phyloP scores from a whole-genome alignment of 2,888 invertebrate genomes.

The Escarpia spicata region DNA sequence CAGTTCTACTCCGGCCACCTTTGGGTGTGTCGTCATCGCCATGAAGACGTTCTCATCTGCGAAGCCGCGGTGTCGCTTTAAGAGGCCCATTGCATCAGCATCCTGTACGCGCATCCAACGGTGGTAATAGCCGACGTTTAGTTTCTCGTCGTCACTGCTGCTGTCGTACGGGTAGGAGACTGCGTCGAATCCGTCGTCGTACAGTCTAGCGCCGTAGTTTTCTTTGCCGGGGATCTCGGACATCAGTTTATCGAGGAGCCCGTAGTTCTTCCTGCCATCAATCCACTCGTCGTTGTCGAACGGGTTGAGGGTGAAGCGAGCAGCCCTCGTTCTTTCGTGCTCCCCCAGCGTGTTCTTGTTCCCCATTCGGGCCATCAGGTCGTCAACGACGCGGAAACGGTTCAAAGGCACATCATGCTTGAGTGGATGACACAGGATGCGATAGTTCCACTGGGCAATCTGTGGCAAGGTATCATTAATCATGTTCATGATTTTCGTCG shows the following conservation, averaged over 20 bases:
- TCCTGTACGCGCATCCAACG: constrained; percentile 40
- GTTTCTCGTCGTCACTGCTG: not conserved
- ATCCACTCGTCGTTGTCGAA: not conserved
- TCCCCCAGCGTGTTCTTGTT: constrained; percentile 31
- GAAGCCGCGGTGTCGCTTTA: constrained; percentile 32
- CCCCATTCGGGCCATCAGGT: constrained; percentile 43
- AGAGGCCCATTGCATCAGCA: constrained; percentile 31
- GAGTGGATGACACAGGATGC: constrained; percentile 50
- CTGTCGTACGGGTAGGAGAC: constrained; percentile 22
- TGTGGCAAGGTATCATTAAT: constrained; percentile 34
- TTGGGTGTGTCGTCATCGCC: constrained; percentile 39
- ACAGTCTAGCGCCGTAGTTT: constrained; percentile 43
- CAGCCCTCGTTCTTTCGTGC: constrained; percentile 35
- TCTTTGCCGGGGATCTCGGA: constrained; percentile 49
- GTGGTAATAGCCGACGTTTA: constrained; percentile 48
- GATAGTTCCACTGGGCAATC: constrained; percentile 41
- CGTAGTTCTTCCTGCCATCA: constrained; percentile 26
- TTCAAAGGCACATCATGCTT: constrained; percentile 33
- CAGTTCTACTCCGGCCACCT: constrained; percentile 38
- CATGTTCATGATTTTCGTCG: constrained; percentile 48
- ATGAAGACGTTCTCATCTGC: constrained; percentile 42
- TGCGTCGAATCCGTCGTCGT: constrained; percentile 34
- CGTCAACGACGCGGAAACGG: constrained; percentile 45
- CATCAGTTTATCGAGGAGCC: constrained; percentile 47
- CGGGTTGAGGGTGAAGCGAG: constrained; percentile 27